A percentile compares a stretch with the other conserved stretches of the same genome.
Evolutionary conservation across 2,888 invertebrate genomes (phyloP).

Genomic region (Pachymerium ferrugineum): DNA sequence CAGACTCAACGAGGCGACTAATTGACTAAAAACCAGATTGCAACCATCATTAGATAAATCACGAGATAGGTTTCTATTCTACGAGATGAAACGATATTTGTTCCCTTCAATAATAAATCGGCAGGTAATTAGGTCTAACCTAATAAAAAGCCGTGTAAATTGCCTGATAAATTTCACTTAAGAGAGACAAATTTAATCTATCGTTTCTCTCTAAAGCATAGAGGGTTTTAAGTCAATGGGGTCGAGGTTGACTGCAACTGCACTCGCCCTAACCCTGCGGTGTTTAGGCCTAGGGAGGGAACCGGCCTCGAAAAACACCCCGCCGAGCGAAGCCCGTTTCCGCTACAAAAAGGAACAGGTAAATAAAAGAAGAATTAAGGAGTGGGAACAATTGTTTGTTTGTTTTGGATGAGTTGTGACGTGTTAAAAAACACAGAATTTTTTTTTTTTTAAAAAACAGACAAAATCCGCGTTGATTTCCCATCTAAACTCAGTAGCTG

Average conservation of each 20-base stretch:
- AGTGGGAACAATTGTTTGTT: background rate
- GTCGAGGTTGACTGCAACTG: slow-evolving; percentile 5
- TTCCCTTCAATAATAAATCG: background rate
- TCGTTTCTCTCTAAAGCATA: no score
- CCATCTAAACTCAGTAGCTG: no score
- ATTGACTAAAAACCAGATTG: background rate
- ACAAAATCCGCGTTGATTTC: no score
- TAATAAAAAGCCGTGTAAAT: background rate
- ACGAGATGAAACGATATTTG: background rate
- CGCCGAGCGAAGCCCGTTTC: background rate
- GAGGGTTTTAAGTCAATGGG: slow-evolving; percentile 6
- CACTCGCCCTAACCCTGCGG: background rate
- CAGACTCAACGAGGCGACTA: background rate
- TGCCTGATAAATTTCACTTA: background rate
- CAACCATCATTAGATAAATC: background rate
- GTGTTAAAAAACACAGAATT: background rate
- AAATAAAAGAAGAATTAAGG: background rate
- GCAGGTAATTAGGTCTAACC: background rate
- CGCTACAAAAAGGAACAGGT: background rate
- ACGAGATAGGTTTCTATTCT: background rate
- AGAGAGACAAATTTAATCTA: background rate
- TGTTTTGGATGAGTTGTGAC: background rate
- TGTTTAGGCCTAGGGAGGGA: background rate
- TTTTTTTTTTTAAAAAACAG: no score
- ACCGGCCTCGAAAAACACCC: background rate